Base-by-base conservation (phyloP, 2,888 invertebrate species). In the Nemoura dubitans region DNA sequence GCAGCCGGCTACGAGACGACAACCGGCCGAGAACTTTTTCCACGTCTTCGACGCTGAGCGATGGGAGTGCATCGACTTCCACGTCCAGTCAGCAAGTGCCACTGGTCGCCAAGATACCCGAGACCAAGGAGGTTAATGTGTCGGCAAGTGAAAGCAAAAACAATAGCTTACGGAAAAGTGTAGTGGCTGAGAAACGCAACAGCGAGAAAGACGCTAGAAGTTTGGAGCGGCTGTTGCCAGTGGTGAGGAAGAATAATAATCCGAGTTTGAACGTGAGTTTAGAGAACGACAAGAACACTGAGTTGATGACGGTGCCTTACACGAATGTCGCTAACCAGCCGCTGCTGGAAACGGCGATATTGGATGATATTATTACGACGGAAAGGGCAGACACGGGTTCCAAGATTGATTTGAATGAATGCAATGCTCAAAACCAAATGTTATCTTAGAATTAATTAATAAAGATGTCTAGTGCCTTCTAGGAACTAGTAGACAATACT, bases 21-120 rank as follows among this genome's bases (percentile, higher is more conserved):
- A 88, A 87, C 76, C 76, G 87, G 76, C 84, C 76, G 21, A 94
- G 89, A 30, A 88, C 89, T 77, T 88, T 89, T 83, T 89, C 89
- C 3, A 88, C 87, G 14, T 88, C 88, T 0, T 89, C 88, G 0
- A 88, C 88, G 27, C 85, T 88, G 21, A 89, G 89, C 86, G 88
- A 89, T 76, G 86, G 83, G 14, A 87, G 87, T 85, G 87, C 86
- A 25, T 85, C 87, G 27, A 86, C 87, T 5, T 86, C 86, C 14
- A 43, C 80, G 30, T 85, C 85, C 28, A 87, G 85, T 28, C 88
- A 88, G 78, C 86, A 87, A 27, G 80, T 59, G n/a, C 83, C 85
- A 16, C 30, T 84, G 80, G 76, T 86, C 26, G 26, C 77, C 42
- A 83, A 28, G 28, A 43, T 83, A 10, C 25, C 10, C 25, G 25